These are phyloP conservation scores for Latrodectus geometricus DNA, from an alignment of 1,140 invertebrate genomes.

Conservation along the genomic window DNA sequence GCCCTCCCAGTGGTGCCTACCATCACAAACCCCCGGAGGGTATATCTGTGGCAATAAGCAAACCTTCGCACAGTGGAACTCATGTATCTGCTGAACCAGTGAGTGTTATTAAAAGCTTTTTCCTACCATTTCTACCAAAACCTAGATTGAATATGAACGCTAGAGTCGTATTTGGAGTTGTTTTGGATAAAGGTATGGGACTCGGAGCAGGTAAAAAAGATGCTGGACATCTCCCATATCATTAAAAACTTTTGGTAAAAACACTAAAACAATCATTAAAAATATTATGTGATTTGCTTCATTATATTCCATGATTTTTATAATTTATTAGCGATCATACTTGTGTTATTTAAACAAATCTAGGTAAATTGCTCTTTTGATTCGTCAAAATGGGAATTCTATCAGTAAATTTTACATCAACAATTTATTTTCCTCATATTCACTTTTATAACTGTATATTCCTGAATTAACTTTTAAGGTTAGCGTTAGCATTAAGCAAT, in stretches of 20 bases:
- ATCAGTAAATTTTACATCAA: no score
- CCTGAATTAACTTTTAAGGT: no score
- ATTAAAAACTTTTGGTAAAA: background rate
- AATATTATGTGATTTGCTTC: no score
- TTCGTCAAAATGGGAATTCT: no score
- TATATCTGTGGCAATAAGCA: constrained; percentile 48
- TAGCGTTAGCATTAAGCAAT: no score
- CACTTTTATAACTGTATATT: no score
- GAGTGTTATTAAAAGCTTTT: constrained; percentile 63
- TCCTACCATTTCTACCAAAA: constrained; percentile 65
- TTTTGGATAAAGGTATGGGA: constrained; percentile 65
- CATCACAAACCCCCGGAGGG: constrained; percentile 44
- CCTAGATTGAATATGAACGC: constrained; percentile 65
- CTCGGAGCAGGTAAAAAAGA: constrained; percentile 60
- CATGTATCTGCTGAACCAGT: constrained; percentile 46
- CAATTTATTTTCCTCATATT: no score
- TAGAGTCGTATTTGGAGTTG: constrained; percentile 65
- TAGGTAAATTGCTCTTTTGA: no score
- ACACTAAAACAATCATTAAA: no score
- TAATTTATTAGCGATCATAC: no score
- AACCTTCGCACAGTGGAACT: constrained; percentile 18
- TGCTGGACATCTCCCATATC: constrained; percentile 30
- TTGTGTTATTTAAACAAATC: no score
- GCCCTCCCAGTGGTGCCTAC: background rate
- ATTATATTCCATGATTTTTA: no score